Conservation (phyloP, 1,140 invertebrate species). For the Prorops nasuta region DNA sequence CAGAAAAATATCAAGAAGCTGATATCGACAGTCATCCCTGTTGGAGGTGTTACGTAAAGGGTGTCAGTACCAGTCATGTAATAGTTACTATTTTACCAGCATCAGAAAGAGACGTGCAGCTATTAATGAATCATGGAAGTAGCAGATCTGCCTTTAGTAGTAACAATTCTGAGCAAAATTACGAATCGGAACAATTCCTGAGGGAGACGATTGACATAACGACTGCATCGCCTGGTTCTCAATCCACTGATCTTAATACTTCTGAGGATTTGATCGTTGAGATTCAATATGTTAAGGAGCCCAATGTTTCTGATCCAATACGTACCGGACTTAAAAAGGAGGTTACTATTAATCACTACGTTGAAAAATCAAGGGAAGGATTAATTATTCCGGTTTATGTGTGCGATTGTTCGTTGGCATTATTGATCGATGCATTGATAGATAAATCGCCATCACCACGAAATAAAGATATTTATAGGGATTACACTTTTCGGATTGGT, state of each 20-base stretch:
- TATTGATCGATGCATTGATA: conserved; percentile 62
- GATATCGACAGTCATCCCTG: conserved; percentile 21
- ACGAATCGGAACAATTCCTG: conserved; percentile 12
- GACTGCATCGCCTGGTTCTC: neutral
- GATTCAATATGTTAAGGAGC: conserved; percentile 20
- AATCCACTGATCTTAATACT: neutral
- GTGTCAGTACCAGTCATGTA: conserved; percentile 62
- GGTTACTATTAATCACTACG: conserved; percentile 18
- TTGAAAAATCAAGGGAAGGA: conserved; percentile 30
- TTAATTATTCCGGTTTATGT: conserved; percentile 66
- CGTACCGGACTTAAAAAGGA: conserved; percentile 23
- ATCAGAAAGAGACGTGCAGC: conserved; percentile 59
- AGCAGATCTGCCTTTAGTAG: conserved; percentile 6
- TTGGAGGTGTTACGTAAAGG: conserved; percentile 74
- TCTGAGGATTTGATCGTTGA: neutral
- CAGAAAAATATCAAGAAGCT: too few species aligned
- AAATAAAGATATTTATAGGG: conserved; percentile 56
- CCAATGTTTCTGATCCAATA: conserved; percentile 22
- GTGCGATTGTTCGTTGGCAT: conserved; percentile 67
- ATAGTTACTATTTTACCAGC: conserved; percentile 71
- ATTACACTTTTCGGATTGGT: conserved; percentile 55
- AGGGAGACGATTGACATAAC: neutral
- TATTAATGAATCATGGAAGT: conserved; percentile 40
- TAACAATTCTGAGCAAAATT: conserved; percentile 16
- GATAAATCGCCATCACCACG: conserved; percentile 52